Conservation (phyloP, 2,888 invertebrate genomes). For the Tipula unca region DNA sequence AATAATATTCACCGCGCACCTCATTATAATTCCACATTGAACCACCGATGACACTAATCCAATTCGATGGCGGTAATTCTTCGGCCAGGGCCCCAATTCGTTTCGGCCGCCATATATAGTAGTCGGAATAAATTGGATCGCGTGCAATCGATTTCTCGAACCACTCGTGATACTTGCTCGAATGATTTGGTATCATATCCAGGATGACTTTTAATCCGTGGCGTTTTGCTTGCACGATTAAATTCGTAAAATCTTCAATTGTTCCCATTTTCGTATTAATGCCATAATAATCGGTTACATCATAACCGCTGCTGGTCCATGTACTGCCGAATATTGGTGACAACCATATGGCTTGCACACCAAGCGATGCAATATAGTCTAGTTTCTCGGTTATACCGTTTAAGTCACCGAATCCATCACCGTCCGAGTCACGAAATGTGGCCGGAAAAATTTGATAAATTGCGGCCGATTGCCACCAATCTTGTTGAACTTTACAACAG, state of each 20-base stretch:
- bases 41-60: conserved; percentile 57
- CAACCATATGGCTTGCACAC: conserved; percentile 60
- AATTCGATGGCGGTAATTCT: conserved; percentile 59
- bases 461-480: background rate
- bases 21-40: conserved; percentile 66
- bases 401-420: conserved; percentile 78
- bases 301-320: conserved; percentile 71
- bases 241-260: conserved; percentile 46
- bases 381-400: conserved; percentile 54
- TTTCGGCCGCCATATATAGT: conserved; percentile 66
- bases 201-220: conserved; percentile 52
- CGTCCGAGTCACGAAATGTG: conserved; percentile 75
- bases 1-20: conserved; percentile 58
- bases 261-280: conserved; percentile 52
- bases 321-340: conserved; percentile 69
- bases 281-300: conserved; percentile 58
- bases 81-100: conserved; percentile 36
- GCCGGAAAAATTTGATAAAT: conserved; percentile 76
- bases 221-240: conserved; percentile 38
- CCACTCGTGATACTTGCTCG: conserved; percentile 77
- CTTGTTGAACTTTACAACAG: background rate
- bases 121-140: conserved; percentile 57
- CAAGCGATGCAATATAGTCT: conserved; percentile 49
- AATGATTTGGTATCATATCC: conserved; percentile 68
- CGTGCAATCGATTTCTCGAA: conserved; percentile 61